phyloP scores from a whole-genome alignment of 2,797 vertebrate species.

The Monodelphis domestica region DNA sequence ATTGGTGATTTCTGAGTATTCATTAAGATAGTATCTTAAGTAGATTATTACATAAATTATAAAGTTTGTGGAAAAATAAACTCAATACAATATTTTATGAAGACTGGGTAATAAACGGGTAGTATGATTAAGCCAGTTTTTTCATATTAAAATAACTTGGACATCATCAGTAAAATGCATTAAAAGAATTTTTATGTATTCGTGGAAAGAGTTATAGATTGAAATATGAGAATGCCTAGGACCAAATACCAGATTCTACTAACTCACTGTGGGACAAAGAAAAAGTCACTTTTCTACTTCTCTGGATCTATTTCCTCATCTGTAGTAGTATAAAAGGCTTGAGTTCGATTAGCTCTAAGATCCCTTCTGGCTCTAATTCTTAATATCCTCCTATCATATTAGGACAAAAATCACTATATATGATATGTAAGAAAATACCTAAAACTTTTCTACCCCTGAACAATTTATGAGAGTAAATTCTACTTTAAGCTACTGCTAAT shows the following conservation, averaged over 20 bases:
- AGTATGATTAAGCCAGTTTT: neutral
- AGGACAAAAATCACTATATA: neutral
- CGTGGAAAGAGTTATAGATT: neutral
- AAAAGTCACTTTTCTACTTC: neutral
- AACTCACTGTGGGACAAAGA: neutral
- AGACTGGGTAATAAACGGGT: neutral
- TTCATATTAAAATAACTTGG: neutral
- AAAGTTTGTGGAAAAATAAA: too few relatives aligned
- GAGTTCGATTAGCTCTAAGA: neutral
- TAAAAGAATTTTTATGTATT: neutral
- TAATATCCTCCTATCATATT: neutral
- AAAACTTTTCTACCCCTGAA: neutral
- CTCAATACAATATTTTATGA: too few relatives aligned
- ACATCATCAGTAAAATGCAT: neutral
- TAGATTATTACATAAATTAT: neutral
- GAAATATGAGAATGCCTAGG: neutral
- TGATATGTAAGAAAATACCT: neutral
- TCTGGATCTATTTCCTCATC: neutral
- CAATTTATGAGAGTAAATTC: neutral
- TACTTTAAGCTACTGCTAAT: neutral
- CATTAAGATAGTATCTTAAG: neutral
- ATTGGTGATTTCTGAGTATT: neutral
- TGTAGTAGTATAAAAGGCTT: neutral
- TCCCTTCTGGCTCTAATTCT: neutral
- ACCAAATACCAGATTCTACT: neutral